Base-by-base conservation (phyloP, 2,888 invertebrate genomes). In the Apoda limacodes region DNA sequence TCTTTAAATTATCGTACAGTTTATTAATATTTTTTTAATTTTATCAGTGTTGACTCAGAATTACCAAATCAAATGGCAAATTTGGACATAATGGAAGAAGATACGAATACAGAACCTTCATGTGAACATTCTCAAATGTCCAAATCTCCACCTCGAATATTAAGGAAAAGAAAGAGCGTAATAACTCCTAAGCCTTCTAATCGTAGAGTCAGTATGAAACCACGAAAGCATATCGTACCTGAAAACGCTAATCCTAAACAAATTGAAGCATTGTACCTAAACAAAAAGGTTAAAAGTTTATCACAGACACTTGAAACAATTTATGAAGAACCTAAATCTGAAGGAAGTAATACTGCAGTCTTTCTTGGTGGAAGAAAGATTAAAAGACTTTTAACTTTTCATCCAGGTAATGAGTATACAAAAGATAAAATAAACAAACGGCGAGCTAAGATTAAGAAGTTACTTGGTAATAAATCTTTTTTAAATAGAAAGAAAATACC, bases 231-330 rank as follows among this genome's bases (percentile, higher is more conserved):
- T 40, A 52, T 57, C 25, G 52, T 67, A 35, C 50, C 61, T 27
- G 68, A 80, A 47, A 71, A 63, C 48, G 59, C 71, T 5, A 69
- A 58, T 47, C 52, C 63, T 28, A 81, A 72, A 50, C 71, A 81
- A 52, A 71, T 83, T 33, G 81, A 81, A 48, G 80, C 83, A 24
- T 67, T 84, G 42, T 85, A 85, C 52, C 65, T 84, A 21, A 83
- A 85, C 45, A 84, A 82, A 52, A 83, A 65, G 50, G 62, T 83
- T 1, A 84, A 83, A 48, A 65, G 69, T 24, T 42, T 68, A 21
- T 67, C 83, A 28, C 82, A 83, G 46, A 82, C 75, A 34, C 63
- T 86, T 45, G 86, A 86, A 60, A 86, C 86, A 2, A 86, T 86
- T 50, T 85, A 81, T 50, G 86, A 86, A 61, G 86, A 86, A 43